Base-by-base conservation (phyloP, 2,888 invertebrate species). In the Amiota minor region DNA sequence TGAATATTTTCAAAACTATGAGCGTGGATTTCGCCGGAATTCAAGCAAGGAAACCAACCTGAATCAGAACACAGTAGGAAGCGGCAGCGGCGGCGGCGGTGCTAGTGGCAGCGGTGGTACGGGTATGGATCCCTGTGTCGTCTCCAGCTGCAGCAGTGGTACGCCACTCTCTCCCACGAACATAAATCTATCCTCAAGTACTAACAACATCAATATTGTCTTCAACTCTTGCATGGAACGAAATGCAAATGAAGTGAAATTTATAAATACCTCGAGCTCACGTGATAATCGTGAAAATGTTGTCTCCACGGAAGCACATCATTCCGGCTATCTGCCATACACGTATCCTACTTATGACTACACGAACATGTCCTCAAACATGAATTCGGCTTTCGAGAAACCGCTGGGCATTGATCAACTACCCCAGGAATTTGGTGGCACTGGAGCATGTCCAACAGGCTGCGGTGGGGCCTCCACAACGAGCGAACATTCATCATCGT, bases 351-450 rank as follows among this genome's bases (percentile, higher is more conserved):
- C 84, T 55, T 89, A 89, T 61, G 90, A 89, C 50, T 89, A 89
- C 73, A 88, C 89, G 18, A 89, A 89, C 76, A 89, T 89, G 89
- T 88, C 90, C 55, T 87, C 88, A n/a, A 89, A 89, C 71, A 88
- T 88, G 9, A 79, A 87, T 6, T 88, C 89, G 9, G 79, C 87
- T 6, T 89, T 89, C 55, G 88, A 89, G 53, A 89, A 89, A 71
- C 83, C 87, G 0, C 71, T 89, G 49, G 89, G 85, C 68, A 89
- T 89, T 67, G 88, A 89, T 74, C 88, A 88, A 74, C 79, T 89
- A 71, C 81, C 88, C 46, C 81, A 83, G 65, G 82, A 83, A 72
- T 80, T 86, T 75, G 76, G 77, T 55, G 75, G 74, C 56, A 71
- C 74, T 6, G 72, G 61, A 8, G 72, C 70, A 14, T 62, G 56